A percentile compares a stretch with the other conserved stretches of the same genome.
phyloP scores from a whole-genome alignment of 2,113 vertebrate species.

The Probosciger aterrimus region DNA sequence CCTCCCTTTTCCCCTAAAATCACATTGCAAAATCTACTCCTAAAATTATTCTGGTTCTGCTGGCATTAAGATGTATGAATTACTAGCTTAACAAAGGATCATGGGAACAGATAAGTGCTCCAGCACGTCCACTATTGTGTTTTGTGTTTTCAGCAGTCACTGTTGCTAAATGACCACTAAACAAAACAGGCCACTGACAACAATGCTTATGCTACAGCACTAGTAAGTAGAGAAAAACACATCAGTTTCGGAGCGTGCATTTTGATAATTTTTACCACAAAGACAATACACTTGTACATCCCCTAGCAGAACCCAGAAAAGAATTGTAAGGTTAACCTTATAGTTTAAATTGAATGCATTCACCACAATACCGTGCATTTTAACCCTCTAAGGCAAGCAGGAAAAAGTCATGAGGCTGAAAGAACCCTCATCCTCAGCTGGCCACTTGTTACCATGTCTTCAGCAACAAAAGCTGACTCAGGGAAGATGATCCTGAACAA shows the following conservation, averaged over 20 bases:
- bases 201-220: not conserved
- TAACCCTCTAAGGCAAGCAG: not conserved
- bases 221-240: not conserved
- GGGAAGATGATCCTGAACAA: not conserved
- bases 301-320: not conserved
- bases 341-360: not conserved
- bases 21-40: not conserved
- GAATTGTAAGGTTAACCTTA: not conserved
- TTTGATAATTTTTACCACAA: not conserved
- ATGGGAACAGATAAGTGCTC: not conserved
- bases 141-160: not conserved
- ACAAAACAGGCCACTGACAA: not conserved
- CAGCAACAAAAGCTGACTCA: not conserved
- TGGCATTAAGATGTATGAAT: not conserved
- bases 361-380: not conserved
- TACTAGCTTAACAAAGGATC: not conserved
- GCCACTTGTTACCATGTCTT: not conserved
- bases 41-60: not conserved
- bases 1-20: not conserved
- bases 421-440: not conserved
- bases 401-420: not conserved
- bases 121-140: slow-evolving; percentile 14
- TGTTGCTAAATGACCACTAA: slow-evolving; percentile 19
- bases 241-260: not conserved
- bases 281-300: not conserved